Conservation (phyloP, 2,888 invertebrate species). For the Calameuta idolon region DNA sequence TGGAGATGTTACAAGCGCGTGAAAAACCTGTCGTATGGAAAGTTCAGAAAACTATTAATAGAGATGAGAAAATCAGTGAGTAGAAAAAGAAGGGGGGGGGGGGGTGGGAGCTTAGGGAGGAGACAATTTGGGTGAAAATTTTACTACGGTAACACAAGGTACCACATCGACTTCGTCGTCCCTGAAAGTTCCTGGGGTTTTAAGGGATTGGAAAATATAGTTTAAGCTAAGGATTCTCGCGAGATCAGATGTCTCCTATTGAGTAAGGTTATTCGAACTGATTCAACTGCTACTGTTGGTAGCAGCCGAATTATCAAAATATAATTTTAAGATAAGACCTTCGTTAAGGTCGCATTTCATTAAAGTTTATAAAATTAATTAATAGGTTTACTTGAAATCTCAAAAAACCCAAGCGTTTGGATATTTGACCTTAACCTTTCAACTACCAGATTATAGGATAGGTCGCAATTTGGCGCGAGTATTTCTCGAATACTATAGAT, state of each 20-base stretch:
- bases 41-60: background rate
- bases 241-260: background rate
- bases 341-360: background rate
- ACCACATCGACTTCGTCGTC: background rate
- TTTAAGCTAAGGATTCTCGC: background rate
- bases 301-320: background rate
- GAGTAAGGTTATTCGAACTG: background rate
- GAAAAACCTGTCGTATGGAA: background rate
- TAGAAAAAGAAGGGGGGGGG: background rate
- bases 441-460: constrained; percentile 76
- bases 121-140: background rate
- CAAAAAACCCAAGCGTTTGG: background rate
- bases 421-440: constrained; percentile 34
- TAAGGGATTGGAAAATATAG: background rate
- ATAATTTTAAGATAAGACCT: background rate
- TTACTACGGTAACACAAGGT: background rate
- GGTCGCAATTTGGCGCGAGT: constrained; percentile 83
- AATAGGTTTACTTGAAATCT: background rate
- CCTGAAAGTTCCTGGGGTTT: background rate
- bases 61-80: background rate
- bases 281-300: background rate
- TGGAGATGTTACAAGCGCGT: background rate
- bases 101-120: fast-evolving
- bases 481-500: constrained; percentile 84
- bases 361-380: background rate